Evolutionary conservation across 2,113 vertebrate species (phyloP).

Genomic region (Toxotes chatareus): DNA sequence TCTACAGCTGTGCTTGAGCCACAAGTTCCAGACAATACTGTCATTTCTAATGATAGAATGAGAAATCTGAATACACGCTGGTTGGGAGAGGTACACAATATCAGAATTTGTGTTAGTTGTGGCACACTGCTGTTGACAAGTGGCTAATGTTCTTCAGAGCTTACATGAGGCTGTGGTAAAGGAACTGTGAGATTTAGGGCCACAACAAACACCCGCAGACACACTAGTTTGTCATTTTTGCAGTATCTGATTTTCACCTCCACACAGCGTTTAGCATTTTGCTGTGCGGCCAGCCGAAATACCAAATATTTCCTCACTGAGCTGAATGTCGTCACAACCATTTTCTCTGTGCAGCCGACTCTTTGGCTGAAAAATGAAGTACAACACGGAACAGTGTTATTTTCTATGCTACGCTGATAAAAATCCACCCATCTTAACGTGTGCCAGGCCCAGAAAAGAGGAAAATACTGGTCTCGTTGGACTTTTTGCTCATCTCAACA

Average conservation of each 20-base stretch:
- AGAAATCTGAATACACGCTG: background rate
- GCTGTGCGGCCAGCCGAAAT: conserved; percentile 44
- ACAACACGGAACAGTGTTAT: conserved; percentile 11
- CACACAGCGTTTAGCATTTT: conserved; percentile 32
- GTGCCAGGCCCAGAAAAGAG: conserved; percentile 24
- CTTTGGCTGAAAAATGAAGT: conserved; percentile 10
- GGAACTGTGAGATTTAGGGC: conserved; percentile 2
- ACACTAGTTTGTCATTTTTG: conserved; percentile 36
- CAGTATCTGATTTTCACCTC: conserved; percentile 34
- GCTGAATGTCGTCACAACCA: conserved; percentile 60
- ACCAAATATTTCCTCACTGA: conserved; percentile 65
- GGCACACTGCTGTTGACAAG: conserved; percentile 14
- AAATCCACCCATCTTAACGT: background rate
- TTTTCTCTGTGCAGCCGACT: conserved; percentile 23
- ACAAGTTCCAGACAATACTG: background rate
- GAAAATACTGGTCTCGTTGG: conserved; percentile 42
- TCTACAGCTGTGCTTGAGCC: conserved; percentile 25
- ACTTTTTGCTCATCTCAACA: conserved; percentile 3
- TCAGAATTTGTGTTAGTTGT: background rate
- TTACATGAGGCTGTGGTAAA: conserved; percentile 11
- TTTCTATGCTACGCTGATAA: conserved; percentile 6
- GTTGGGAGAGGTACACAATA: background rate
- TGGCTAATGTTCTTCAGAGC: conserved; percentile 21
- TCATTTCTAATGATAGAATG: background rate
- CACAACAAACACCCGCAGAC: conserved; percentile 11